Evolutionary conservation across 2,888 invertebrate genomes (phyloP).

Genomic region (Cephalotes varians): DNA sequence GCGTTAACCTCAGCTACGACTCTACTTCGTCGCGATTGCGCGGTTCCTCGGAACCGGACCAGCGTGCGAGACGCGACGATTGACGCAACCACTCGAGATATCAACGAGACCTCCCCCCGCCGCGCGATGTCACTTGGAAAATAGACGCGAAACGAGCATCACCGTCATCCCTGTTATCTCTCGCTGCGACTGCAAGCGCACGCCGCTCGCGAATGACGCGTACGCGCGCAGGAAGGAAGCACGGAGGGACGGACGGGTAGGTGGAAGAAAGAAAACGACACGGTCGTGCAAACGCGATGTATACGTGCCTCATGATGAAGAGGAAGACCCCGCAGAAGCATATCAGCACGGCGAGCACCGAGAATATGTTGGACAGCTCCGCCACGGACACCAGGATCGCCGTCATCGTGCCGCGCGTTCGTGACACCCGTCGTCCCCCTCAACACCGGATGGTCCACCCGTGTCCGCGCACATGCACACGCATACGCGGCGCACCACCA

Average conservation of each 20-base stretch:
- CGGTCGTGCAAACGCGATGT: neutral
- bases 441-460: slow-evolving; percentile 29
- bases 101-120: no score
- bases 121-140: no score
- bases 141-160: no score
- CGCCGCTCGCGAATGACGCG: neutral
- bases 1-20: no score
- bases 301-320: slow-evolving; percentile 90
- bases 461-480: slow-evolving; percentile 56
- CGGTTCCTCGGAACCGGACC: no score
- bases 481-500: slow-evolving; percentile 46
- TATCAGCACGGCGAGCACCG: slow-evolving; percentile 90
- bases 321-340: slow-evolving; percentile 92
- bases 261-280: neutral
- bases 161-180: neutral
- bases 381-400: slow-evolving; percentile 90
- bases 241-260: neutral
- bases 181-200: neutral
- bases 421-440: slow-evolving; percentile 26
- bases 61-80: neutral
- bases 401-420: slow-evolving; percentile 84
- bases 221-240: neutral
- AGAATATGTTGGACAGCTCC: slow-evolving; percentile 92
- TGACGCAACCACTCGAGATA: neutral
- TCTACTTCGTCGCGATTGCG: no score